phyloP scores from a whole-genome alignment of 2,113 vertebrate species.

The Polyodon spathula region DNA sequence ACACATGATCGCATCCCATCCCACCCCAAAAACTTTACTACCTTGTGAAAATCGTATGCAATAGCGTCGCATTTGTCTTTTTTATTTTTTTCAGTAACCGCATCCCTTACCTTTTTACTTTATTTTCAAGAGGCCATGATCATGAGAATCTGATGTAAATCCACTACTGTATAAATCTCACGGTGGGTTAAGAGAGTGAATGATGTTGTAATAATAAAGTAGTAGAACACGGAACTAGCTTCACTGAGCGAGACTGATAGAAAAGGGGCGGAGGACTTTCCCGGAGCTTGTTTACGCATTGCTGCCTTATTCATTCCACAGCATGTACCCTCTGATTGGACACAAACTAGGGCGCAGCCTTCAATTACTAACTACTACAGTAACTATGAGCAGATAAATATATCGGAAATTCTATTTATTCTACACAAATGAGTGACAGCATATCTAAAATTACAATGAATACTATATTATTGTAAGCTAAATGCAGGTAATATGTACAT shows the following conservation, averaged over 20 bases:
- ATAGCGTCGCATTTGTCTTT: conserved; percentile 11
- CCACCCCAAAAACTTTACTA: conserved; percentile 31
- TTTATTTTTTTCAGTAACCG: conserved; percentile 14
- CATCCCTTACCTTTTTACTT: conserved; percentile 44
- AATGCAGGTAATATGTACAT: too few species aligned
- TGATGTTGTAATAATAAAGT: conserved; percentile 22
- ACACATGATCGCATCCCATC: conserved; percentile 35
- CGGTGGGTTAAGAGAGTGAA: conserved; percentile 17
- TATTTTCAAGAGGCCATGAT: conserved; percentile 25
- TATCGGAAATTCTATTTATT: too few species aligned
- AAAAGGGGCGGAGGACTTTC: conserved; percentile 59
- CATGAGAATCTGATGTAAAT: conserved; percentile 21
- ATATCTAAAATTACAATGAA: too few species aligned
- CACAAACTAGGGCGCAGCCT: conserved; percentile 67
- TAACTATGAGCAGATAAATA: too few species aligned
- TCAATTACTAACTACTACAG: conserved; percentile 34
- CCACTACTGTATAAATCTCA: conserved; percentile 14
- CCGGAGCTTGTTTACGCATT: conserved; percentile 67
- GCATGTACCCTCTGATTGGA: conserved; percentile 64
- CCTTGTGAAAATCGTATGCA: conserved; percentile 24
- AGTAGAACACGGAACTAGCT: conserved; percentile 40
- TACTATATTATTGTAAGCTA: too few species aligned
- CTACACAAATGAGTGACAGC: too few species aligned
- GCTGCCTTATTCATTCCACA: conserved; percentile 57
- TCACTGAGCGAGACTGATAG: conserved; percentile 31